Conservation (phyloP, 1,140 invertebrate genomes). For the Penaeus japonicus region DNA sequence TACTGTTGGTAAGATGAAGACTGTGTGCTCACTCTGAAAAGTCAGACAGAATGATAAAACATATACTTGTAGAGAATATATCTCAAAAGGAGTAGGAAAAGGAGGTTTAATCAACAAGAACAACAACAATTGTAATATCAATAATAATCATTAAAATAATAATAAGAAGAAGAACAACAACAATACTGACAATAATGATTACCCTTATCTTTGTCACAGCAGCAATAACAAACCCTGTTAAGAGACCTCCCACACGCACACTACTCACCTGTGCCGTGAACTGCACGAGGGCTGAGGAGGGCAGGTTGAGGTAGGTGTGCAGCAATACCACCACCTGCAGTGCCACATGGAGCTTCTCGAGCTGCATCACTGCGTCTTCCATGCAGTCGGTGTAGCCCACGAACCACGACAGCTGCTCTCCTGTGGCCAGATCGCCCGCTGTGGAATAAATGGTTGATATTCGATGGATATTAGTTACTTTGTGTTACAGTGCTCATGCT, state of each 20-base stretch:
- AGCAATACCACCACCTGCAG: constrained; percentile 25
- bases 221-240: not conserved
- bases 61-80: no score
- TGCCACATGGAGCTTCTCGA: constrained; percentile 37
- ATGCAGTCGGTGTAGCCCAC: not conserved
- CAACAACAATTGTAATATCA: no score
- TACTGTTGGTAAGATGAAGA: no score
- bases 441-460: not conserved
- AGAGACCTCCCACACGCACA: not conserved
- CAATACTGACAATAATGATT: not conserved
- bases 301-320: constrained; percentile 19
- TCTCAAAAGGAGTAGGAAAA: no score
- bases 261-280: constrained; percentile 25
- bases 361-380: not conserved
- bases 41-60: no score
- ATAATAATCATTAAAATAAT: no score
- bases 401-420: constrained; percentile 38
- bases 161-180: no score
- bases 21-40: no score
- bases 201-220: not conserved
- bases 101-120: no score
- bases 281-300: not conserved
- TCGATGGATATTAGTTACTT: no score
- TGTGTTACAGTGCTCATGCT: not conserved
- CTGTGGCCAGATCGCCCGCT: constrained; percentile 35